Base-by-base conservation (phyloP, 2,888 invertebrate genomes). In the Pachydiplax longipennis region DNA sequence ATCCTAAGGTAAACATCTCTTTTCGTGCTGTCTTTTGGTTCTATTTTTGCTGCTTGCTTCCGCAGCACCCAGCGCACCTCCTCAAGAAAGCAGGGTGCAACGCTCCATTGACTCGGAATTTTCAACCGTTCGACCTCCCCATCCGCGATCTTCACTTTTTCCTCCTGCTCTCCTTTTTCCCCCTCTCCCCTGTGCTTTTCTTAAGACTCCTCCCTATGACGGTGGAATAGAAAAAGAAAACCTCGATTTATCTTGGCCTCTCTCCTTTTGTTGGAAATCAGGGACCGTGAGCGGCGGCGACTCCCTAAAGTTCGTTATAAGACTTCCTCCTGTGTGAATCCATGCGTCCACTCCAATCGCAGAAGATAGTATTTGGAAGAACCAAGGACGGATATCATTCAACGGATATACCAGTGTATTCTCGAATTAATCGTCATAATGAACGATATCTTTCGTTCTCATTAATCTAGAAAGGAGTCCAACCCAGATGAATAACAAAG, bases 211-310 rank as follows among this genome's bases (percentile, higher is more conserved):
- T 22, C 65, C 61, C 58, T 61, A n/a, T 37, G 61, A 35, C 37
- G 87, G 4, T 12, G 61, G 87, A 35, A 58, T 53, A 87, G 58
- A 22, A 35, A n/a, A 61, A 61, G 31, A 65, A 31, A 6, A 35
- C 25, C 61, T 37, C 87, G 31, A 87, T 65, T 87, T 65, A 87
- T 87, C 61, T 87, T 87, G 37, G 31, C 87, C 40, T 35, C 40
- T 22, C 81, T 44, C 81, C 40, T 81, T n/a, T 37, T 81, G 81
- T 37, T 81, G 81, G 37, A 40, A 81, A 40, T 81, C 40, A 81
- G 81, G 40, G 81, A 44, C 37, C 81, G 40, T 81, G 40, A 81
- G 40, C 22, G 31, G 37, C n/a, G 81, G 81, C 22, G 81, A 81
- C 40, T 81, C 81, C 22, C 81, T 44, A 22, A 22, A 44, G 37